Base-by-base conservation (phyloP, 1,140 invertebrate genomes). In the Archegozetes longisetosus region DNA sequence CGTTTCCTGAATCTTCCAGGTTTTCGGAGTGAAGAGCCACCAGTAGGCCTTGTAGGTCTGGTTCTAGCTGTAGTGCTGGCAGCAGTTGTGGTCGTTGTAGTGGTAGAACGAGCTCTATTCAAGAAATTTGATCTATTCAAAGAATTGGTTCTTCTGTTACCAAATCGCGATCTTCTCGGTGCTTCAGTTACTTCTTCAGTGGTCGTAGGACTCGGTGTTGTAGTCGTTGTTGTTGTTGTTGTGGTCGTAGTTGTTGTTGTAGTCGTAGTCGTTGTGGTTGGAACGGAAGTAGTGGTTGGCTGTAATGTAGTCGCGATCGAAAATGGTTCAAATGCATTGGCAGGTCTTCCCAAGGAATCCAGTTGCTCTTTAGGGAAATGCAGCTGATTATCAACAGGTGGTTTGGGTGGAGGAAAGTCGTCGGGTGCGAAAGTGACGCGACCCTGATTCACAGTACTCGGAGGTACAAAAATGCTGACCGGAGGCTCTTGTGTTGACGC, bases 201-300 rank as follows among this genome's bases (percentile, higher is more conserved):
- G 13, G 53, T 13, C 6, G 27, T 1, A n/a, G 60, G 46, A 17
- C n/a, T 2, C 1, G 22, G n/a, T 1, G 60, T 55, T 48, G 59
- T 47, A 20, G 59, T 49, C 9, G 59, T 17, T 13, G 59, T 58
- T 20, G 53, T 55, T 2, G 59, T 58, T 23, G 59, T 58, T 25
- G 56, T 58, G 26, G 59, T 61, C 3, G 53, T 61, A 27, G 59
- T 58, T 14, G 59, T 29, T 46, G 59, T 58, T 25, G 52, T 59
- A 13, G 59, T 58, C 22, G 28, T 58, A 1, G 52, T 32, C 12
- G 53, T 12, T 49, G 26, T 2, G 4, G 29, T n/a, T 13, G 52
- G 9, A 3, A 20, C 52, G 27, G 48, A 24, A 22, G 26, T 22
- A 3, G 6, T 40, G n/a, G 26, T 57, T 20, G 27, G 55, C n/a